Conservation (phyloP, 2,888 invertebrate genomes). For the Epirrita christyi region DNA sequence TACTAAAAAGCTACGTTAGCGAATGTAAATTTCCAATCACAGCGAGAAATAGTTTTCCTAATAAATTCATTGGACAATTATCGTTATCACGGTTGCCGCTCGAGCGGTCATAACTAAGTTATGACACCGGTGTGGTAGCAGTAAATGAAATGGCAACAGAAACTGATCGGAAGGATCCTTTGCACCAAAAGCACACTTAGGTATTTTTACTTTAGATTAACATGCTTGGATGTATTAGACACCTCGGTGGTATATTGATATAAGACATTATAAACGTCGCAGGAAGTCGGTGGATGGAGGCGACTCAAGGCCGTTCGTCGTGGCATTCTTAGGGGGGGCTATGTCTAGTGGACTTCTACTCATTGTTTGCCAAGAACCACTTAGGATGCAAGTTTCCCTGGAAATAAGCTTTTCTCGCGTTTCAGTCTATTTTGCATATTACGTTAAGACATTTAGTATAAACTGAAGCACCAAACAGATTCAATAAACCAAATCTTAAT, state of each 20-base stretch:
- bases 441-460: neutral
- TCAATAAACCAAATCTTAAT: constrained; percentile 40
- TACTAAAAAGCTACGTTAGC: constrained; percentile 6
- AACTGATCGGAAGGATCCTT: constrained; percentile 6
- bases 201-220: no score
- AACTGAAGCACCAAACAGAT: constrained; percentile 21
- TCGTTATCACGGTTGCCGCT: constrained; percentile 35
- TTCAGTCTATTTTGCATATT: neutral
- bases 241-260: no score
- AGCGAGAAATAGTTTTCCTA: constrained; percentile 25
- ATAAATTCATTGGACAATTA: constrained; percentile 34
- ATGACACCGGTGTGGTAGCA: constrained; percentile 14
- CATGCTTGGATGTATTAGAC: no score
- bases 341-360: no score
- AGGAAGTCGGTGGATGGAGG: no score
- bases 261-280: no score
- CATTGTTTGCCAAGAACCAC: no score
- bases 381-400: neutral
- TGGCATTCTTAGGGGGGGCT: no score
- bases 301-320: no score
- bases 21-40: constrained; percentile 26
- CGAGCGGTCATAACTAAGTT: constrained; percentile 28
- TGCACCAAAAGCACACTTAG: neutral
- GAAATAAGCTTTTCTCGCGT: neutral
- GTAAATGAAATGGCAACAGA: constrained; percentile 14